Base-by-base conservation (phyloP, 2,113 vertebrate genomes). In the Agelaius phoeniceus region DNA sequence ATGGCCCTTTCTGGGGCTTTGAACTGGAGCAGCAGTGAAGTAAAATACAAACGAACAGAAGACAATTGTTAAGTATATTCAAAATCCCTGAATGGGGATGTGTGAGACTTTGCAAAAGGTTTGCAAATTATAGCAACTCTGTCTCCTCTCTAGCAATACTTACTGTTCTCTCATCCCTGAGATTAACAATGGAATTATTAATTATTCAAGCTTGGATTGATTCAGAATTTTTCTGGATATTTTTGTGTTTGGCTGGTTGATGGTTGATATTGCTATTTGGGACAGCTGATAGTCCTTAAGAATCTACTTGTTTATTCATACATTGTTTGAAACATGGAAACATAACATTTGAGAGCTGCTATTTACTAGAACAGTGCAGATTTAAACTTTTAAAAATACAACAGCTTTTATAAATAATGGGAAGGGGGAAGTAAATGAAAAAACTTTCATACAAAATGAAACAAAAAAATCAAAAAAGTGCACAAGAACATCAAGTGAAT, bases 391-490 rank as follows among this genome's bases (percentile, higher is more conserved):
- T 84, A 83, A 93, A 89, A 93, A 71, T 66, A 92, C 49, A 94
- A 67, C 44, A 81, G 68, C 49, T 80, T 96, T 89, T 95, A 96
- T 96, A 97, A 98, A 97, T 97, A 96, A 91, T 10, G 20, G 44
- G 35, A 69, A 80, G 76, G 80, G 54, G 78, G 51, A 94, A 48
- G 81, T 87, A 95, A 94, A 91, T 96, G 85, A 89, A 97, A 97
- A 97, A 91, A 49, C 48, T 87, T 89, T 65, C 35, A 94, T 97
- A 97, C 62, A 96, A 97, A 97, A 97, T 71, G 52, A 94, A 96
- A 86, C 91, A 14, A 84, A 67, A 96, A 94, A 89, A 72, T 23
- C 39, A 51, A 69, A 83, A 92, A 94, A 97, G 94, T 97, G 96
- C 97, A 91, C 91, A 90, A 91, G 89, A 96, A 96, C 74, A 93